A percentile compares a stretch with the other conserved stretches of the same genome.
Conservation (phyloP, 1,140 invertebrate genomes). For the Luehdorfia chinensis region DNA sequence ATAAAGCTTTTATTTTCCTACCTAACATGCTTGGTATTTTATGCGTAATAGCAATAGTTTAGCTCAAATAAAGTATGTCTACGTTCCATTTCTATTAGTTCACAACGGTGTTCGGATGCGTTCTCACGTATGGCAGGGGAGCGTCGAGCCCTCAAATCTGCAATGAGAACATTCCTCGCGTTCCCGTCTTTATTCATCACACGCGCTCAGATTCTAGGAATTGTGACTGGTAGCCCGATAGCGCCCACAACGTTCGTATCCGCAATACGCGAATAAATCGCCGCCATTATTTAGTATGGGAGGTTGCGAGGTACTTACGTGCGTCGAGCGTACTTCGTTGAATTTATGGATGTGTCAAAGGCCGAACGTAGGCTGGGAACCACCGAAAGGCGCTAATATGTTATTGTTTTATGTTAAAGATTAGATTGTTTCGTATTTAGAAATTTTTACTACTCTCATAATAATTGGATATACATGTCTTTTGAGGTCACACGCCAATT, state of each 20-base stretch:
- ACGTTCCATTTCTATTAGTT: constrained; percentile 53
- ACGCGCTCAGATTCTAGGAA: constrained; percentile 68
- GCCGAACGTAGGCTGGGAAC: constrained; percentile 51
- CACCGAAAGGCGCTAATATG: constrained; percentile 19
- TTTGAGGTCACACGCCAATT: too few relatives aligned
- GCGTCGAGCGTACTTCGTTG: constrained; percentile 42
- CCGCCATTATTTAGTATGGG: constrained; percentile 64
- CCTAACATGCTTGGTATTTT: too few relatives aligned
- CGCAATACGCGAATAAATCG: constrained; percentile 62
- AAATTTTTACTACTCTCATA: too few relatives aligned
- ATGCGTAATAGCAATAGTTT: too few relatives aligned
- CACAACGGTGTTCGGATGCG: constrained; percentile 27
- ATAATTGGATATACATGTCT: too few relatives aligned
- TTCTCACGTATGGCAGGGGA: constrained; percentile 56
- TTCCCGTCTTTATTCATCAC: constrained; percentile 70
- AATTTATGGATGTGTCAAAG: constrained; percentile 65
- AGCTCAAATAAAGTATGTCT: constrained; percentile 9
- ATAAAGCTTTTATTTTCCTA: too few relatives aligned
- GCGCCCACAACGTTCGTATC: constrained; percentile 52
- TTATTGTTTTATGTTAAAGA: constrained; percentile 20
- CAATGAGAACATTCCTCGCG: constrained; percentile 64
- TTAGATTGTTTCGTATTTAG: too few relatives aligned
- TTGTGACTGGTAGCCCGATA: constrained; percentile 42
- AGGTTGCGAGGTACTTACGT: constrained; percentile 55
- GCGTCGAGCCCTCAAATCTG: constrained; percentile 57